These are phyloP conservation scores for Diadromus collaris DNA, from an alignment of 2,888 invertebrate genomes.

Conservation along the genomic window DNA sequence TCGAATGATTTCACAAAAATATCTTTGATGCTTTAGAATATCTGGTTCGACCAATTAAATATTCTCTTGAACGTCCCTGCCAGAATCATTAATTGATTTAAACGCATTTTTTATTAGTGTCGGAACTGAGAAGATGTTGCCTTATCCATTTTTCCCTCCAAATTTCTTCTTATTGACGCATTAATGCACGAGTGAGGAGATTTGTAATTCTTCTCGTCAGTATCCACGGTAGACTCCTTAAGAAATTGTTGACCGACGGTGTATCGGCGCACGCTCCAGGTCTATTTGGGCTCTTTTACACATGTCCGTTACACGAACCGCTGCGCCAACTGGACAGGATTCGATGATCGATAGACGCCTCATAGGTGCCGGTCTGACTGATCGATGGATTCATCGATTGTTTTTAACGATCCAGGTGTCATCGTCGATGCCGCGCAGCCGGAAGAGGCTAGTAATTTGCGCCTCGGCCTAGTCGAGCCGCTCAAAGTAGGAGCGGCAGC, in stretches of 20 bases:
- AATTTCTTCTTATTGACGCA: slow-evolving; percentile 24
- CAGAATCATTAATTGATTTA: too few relatives aligned
- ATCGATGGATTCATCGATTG: slow-evolving; percentile 69
- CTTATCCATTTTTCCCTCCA: too few relatives aligned
- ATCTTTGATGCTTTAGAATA: too few relatives aligned
- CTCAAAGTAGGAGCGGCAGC: slow-evolving; percentile 4
- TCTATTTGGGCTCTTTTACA: slow-evolving; percentile 10
- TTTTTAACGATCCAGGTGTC: slow-evolving; percentile 27
- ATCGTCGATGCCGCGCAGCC: slow-evolving; percentile 41
- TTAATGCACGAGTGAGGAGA: slow-evolving; percentile 11
- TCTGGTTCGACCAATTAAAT: too few relatives aligned
- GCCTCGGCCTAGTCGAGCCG: slow-evolving; percentile 15
- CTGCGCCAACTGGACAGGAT: slow-evolving; percentile 31
- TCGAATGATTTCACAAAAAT: too few relatives aligned
- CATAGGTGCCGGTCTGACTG: slow-evolving; percentile 63
- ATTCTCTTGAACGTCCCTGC: too few relatives aligned
- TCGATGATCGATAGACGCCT: slow-evolving; percentile 18
- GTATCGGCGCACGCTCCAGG: background rate
- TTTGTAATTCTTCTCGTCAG: background rate
- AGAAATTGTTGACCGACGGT: background rate
- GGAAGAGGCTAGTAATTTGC: slow-evolving; percentile 44
- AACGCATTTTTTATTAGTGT: too few relatives aligned
- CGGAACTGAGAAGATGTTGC: too few relatives aligned
- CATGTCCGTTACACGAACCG: background rate
- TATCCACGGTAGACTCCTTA: background rate